Percentiles rank a stretch among this genome's conserved stretches.
phyloP scores from a whole-genome alignment of 2,797 vertebrate genomes.

The Rhinichthys osculus region DNA sequence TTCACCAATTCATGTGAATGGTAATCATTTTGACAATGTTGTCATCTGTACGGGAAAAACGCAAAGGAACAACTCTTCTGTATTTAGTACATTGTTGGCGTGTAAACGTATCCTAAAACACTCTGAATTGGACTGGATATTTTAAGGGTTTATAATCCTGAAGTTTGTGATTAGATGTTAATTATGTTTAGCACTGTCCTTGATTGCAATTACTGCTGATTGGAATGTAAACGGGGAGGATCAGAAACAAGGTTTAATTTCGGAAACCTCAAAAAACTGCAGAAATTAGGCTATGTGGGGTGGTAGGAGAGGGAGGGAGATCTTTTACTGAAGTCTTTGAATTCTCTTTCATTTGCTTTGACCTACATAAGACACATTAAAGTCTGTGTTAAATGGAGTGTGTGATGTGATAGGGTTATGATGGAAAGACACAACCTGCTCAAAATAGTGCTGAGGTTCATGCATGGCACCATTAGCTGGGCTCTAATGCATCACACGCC shows the following conservation, averaged over 20 bases:
- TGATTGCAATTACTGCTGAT: slow-evolving; percentile 26
- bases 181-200: background rate
- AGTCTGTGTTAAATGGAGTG: slow-evolving; percentile 48
- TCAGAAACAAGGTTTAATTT: slow-evolving; percentile 26
- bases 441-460: slow-evolving; percentile 43
- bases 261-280: slow-evolving; percentile 6
- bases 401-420: slow-evolving; percentile 36
- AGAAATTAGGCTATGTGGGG: slow-evolving; percentile 23
- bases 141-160: background rate
- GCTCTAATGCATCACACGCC: background rate
- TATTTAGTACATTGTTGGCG: background rate
- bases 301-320: slow-evolving; percentile 12
- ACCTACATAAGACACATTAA: slow-evolving; percentile 52
- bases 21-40: background rate
- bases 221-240: background rate
- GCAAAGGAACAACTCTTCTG: background rate
- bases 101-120: background rate
- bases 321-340: slow-evolving; percentile 1
- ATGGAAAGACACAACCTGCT: slow-evolving; percentile 46
- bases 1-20: background rate
- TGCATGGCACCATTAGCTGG: slow-evolving; percentile 1
- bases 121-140: background rate
- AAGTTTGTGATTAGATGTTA: background rate
- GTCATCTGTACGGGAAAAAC: background rate
- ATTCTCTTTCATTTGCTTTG: slow-evolving; percentile 42